A percentile compares a stretch with the other conserved stretches of the same genome.
phyloP scores from a whole-genome alignment of 2,113 vertebrate genomes.

The Felis chaus region DNA sequence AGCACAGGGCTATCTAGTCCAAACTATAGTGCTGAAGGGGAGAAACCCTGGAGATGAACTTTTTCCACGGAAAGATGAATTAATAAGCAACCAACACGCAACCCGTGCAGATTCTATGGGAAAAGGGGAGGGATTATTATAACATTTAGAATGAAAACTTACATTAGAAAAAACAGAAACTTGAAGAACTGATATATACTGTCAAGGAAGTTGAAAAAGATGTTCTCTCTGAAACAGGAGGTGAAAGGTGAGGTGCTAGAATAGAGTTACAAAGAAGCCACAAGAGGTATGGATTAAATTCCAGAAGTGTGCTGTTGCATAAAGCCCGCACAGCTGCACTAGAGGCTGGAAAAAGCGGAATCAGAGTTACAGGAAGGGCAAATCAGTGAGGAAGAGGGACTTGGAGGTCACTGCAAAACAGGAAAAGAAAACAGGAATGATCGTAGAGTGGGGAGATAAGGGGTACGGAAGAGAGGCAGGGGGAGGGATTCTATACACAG shows the following conservation, averaged over 20 bases:
- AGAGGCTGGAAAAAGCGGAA: background rate
- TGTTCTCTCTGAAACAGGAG: background rate
- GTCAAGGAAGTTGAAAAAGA: background rate
- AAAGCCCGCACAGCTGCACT: background rate
- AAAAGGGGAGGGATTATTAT: background rate
- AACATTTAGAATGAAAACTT: background rate
- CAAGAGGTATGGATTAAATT: background rate
- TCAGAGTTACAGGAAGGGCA: background rate
- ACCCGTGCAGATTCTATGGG: background rate
- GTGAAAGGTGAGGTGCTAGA: background rate
- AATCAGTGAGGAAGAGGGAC: background rate
- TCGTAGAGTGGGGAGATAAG: background rate
- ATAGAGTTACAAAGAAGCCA: background rate
- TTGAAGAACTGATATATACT: background rate
- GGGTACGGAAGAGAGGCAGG: background rate
- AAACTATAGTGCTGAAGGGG: background rate
- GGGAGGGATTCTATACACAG: background rate
- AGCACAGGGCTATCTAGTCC: background rate
- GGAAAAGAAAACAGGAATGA: background rate
- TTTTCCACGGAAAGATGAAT: background rate
- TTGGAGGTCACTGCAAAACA: background rate
- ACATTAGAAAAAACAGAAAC: background rate
- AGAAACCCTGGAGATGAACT: background rate
- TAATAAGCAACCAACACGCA: background rate
- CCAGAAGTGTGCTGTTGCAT: accelerated